These are phyloP conservation scores for Sinocyclocheilus maitianheensis DNA, from an alignment of 2,113 vertebrate species.

Conservation along the genomic window DNA sequence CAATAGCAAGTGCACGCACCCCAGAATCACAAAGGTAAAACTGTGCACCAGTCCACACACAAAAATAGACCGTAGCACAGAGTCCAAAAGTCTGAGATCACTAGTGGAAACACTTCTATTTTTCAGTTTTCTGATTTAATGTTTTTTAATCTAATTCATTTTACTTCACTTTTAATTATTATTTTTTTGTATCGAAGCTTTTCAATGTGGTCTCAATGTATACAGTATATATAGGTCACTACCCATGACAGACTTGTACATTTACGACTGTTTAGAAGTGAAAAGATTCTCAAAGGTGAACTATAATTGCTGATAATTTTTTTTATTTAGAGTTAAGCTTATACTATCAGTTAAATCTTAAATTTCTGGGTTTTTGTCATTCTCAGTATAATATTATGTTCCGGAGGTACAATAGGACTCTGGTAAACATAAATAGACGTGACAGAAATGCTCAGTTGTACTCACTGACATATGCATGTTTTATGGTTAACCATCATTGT, in stretches of 20 bases:
- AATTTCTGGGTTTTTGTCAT: background rate
- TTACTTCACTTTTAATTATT: too few relatives aligned
- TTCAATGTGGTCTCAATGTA: background rate
- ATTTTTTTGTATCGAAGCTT: background rate
- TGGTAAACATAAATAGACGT: background rate
- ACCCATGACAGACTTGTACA: background rate
- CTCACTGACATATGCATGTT: background rate
- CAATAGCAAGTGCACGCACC: slow-evolving; percentile 94
- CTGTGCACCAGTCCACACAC: slow-evolving; percentile 21
- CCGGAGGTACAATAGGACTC: background rate
- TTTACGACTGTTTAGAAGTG: background rate
- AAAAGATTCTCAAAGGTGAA: background rate
- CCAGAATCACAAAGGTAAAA: slow-evolving; percentile 94
- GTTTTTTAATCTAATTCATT: too few relatives aligned
- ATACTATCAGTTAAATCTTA: background rate
- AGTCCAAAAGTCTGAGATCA: too few relatives aligned
- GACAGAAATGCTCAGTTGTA: background rate
- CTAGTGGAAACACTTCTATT: too few relatives aligned
- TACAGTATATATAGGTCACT: background rate
- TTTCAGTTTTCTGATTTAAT: too few relatives aligned
- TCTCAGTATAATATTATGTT: too few relatives aligned
- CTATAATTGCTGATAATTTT: background rate
- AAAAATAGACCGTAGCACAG: background rate
- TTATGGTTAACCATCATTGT: slow-evolving; percentile 3
- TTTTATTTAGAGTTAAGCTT: background rate